Conservation (phyloP, 2,797 vertebrate species). For the Bovichtus diacanthus region DNA sequence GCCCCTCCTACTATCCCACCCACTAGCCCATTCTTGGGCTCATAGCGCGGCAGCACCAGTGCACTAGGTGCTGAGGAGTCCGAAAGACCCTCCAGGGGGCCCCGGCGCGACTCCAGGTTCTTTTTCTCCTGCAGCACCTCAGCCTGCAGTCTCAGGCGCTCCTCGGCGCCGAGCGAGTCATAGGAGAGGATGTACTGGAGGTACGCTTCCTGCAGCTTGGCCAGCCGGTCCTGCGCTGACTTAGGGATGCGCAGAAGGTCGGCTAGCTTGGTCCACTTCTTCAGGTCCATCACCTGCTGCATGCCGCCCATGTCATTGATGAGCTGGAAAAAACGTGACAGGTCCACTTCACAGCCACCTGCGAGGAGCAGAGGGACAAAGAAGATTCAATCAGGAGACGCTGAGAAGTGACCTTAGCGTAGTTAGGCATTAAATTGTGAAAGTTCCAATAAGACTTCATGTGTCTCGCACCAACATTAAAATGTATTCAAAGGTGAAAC, state of each 20-base stretch:
- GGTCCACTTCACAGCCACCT: conserved; percentile 99
- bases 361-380: conserved; percentile 39
- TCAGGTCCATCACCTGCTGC: conserved; percentile 99
- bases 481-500: not conserved
- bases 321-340: conserved; percentile 98
- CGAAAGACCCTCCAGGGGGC: conserved; percentile 93
- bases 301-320: conserved; percentile 99
- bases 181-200: conserved; percentile 99
- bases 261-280: conserved; percentile 99
- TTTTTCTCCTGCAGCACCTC: conserved; percentile 97
- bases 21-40: conserved; percentile 94
- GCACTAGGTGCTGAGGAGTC: conserved; percentile 88
- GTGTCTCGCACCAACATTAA: not conserved
- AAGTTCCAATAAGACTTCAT: no score
- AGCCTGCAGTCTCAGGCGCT: conserved; percentile 91
- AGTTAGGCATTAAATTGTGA: not conserved
- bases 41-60: conserved; percentile 93
- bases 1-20: conserved; percentile 77
- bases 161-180: conserved; percentile 92
- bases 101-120: conserved; percentile 92
- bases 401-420: not conserved
- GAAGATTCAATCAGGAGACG: not conserved
- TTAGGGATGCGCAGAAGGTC: conserved; percentile 97
- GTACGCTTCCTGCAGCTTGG: conserved; percentile 99
- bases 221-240: conserved; percentile 98